Conservation (phyloP, 2,797 vertebrate species). For the Mastacembelus armatus region DNA sequence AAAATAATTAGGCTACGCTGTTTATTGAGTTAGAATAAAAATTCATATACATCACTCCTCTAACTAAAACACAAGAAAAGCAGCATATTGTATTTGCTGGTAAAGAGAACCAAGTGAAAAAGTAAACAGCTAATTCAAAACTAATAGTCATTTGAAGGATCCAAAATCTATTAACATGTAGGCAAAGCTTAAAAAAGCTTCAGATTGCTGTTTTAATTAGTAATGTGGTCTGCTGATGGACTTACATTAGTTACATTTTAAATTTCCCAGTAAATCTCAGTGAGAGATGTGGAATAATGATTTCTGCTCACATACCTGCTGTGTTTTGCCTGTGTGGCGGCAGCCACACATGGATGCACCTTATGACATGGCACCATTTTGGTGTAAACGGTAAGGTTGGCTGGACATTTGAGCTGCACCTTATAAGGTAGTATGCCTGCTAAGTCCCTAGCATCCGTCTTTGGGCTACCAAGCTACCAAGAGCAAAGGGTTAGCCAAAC, state of each 20-base stretch:
- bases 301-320: constrained; percentile 12
- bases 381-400: constrained; percentile 78
- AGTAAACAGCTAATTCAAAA: neutral
- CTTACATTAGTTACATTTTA: neutral
- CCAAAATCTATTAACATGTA: neutral
- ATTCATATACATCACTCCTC: neutral
- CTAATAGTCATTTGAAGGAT: neutral
- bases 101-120: neutral
- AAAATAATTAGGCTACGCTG: too few relatives aligned
- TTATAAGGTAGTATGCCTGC: constrained; percentile 90
- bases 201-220: neutral
- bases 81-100: neutral
- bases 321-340: neutral
- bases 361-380: constrained; percentile 65
- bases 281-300: constrained; percentile 6
- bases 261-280: neutral
- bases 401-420: constrained; percentile 83
- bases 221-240: neutral
- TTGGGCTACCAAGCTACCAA: constrained; percentile 66
- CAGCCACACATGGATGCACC: constrained; percentile 50
- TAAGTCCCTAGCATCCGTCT: constrained; percentile 76
- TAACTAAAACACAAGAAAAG: neutral
- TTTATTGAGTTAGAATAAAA: too few relatives aligned
- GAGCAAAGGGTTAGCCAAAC: constrained; percentile 88
- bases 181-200: too few relatives aligned